phyloP scores from a whole-genome alignment of 1,140 invertebrate genomes.

The Vollenhovia emeryi region DNA sequence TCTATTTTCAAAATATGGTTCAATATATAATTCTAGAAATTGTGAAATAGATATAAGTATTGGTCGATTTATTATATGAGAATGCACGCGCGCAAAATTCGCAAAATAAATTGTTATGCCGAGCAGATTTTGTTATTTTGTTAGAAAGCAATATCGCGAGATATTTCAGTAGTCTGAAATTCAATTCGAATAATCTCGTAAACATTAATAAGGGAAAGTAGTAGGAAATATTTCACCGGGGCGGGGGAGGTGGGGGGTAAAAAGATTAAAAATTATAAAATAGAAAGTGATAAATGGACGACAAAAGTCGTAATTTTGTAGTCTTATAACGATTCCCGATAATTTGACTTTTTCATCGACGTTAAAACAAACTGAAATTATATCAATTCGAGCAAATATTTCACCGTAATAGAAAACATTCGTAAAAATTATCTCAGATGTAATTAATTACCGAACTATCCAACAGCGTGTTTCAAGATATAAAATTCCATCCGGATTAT shows the following conservation, averaged over 20 bases:
- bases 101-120: background rate
- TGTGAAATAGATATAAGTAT: background rate
- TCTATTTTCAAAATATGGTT: background rate
- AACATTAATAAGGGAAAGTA: background rate
- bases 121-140: background rate
- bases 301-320: background rate
- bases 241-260: too few relatives aligned
- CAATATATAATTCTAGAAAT: constrained; percentile 7
- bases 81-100: background rate
- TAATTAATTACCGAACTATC: background rate
- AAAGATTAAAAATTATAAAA: background rate
- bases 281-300: background rate
- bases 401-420: background rate
- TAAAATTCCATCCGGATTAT: background rate
- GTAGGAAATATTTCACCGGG: background rate
- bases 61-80: background rate
- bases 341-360: background rate
- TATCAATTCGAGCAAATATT: background rate
- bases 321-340: background rate
- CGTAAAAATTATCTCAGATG: background rate
- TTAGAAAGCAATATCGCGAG: background rate
- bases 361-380: background rate
- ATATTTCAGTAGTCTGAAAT: background rate
- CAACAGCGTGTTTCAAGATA: background rate
- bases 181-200: background rate